These are phyloP conservation scores for Augochlorella aurata DNA, from an alignment of 2,888 invertebrate genomes.

Conservation along the genomic window DNA sequence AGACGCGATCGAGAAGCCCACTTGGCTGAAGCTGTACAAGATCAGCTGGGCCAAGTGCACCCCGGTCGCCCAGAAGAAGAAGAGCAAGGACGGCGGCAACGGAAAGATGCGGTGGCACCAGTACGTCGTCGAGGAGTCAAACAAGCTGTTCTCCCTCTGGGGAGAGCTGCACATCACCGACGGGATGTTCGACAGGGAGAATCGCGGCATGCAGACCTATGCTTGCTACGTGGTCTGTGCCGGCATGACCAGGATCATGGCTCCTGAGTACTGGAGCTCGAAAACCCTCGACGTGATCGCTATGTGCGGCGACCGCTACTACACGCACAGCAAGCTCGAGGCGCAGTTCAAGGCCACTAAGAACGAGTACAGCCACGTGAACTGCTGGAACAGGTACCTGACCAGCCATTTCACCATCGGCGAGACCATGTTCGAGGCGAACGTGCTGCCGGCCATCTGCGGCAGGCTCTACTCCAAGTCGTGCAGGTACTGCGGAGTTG, in stretches of 20 bases:
- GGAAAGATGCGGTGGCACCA: conserved; percentile 83
- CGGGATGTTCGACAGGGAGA: conserved; percentile 82
- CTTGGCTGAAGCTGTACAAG: conserved; percentile 69
- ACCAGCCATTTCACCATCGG: conserved; percentile 71
- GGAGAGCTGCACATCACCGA: conserved; percentile 86
- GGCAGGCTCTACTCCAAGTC: conserved; percentile 69
- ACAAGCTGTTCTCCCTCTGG: conserved; percentile 87
- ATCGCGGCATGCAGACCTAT: conserved; percentile 86
- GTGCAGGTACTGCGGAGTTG: conserved; percentile 4
- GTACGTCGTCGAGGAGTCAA: conserved; percentile 87
- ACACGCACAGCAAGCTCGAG: conserved; percentile 69
- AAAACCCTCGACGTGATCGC: conserved; percentile 75
- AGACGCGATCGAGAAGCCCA: conserved; percentile 65
- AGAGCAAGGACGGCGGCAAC: conserved; percentile 8
- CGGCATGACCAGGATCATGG: conserved; percentile 75
- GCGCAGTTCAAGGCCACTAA: conserved; percentile 59
- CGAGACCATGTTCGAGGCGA: conserved; percentile 71
- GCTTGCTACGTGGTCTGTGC: conserved; percentile 84
- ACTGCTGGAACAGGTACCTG: conserved; percentile 63
- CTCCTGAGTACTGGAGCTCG: conserved; percentile 77
- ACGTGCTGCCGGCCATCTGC: conserved; percentile 62
- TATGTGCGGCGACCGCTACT: conserved; percentile 75
- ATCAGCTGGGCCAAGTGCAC: conserved; percentile 69
- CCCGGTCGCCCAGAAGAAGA: conserved; percentile 40
- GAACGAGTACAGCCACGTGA: conserved; percentile 46